Percentiles rank a stretch among this genome's conserved stretches.
These are phyloP conservation scores for Acinonyx jubatus DNA, from an alignment of 2,113 vertebrate genomes.

Conservation along the genomic window DNA sequence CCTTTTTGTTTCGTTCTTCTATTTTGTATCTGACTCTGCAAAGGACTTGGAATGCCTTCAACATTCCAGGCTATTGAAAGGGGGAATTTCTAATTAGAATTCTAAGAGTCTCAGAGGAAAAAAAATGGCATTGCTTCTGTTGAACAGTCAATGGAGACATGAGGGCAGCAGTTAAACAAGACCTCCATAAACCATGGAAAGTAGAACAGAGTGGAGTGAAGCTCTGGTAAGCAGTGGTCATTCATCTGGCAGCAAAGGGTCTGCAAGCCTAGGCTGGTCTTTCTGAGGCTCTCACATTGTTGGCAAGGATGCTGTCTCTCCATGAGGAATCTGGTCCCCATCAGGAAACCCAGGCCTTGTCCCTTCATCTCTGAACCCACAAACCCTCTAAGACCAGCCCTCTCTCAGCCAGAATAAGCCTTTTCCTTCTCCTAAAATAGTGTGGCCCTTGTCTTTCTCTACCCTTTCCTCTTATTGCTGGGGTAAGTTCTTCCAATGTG, in stretches of 20 bases:
- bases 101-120: not conserved
- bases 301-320: not conserved
- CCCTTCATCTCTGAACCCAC: not conserved
- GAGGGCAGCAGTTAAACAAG: not conserved
- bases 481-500: not conserved
- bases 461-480: not conserved
- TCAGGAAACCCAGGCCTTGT: not conserved
- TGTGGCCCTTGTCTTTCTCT: not conserved
- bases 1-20: not conserved
- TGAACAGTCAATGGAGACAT: not conserved
- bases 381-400: not conserved
- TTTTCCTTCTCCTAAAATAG: not conserved
- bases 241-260: no score
- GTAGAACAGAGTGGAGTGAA: not conserved
- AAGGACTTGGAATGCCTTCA: not conserved
- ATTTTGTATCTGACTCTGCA: not conserved
- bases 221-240: not conserved
- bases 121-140: not conserved
- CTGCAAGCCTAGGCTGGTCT: not conserved
- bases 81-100: not conserved
- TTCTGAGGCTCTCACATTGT: not conserved
- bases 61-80: not conserved
- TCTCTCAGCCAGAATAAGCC: not conserved
- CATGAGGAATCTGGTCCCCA: not conserved
- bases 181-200: not conserved